Evolutionary conservation across 2,113 vertebrate species (phyloP), one percentile per base, ranked within the genome.

Genomic region (Neodon shergylaensis): DNA sequence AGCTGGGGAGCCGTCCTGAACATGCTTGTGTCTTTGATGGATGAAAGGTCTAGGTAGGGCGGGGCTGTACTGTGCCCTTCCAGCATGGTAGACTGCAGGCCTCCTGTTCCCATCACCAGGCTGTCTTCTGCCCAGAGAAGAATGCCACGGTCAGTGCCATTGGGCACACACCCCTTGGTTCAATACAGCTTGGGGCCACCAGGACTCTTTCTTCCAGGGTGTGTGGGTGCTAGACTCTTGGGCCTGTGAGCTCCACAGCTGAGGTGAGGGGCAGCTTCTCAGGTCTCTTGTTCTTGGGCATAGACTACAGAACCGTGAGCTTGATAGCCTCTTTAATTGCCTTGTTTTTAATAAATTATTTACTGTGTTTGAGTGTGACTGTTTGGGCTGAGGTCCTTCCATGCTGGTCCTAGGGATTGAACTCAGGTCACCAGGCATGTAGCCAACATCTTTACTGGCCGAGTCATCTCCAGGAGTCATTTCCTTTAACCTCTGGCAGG

Each of bases 31-130:
- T 47, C 98, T 3, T 97, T 98, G 93, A 99, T 99, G 92, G 98
- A 98, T 0, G 99, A 99, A 86, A 99, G 94, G 81, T 99, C 99
- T 92, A 99, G 98, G 49, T 99, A 98, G 0, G 99, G 99, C 0
- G 83, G 98, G 65, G 98, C 96, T 0, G 22, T 24, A 77, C 96
- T 97, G 7, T 97, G 98, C 31, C 98, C 99, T 47, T 99, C 99
- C 81, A 99, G 94, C 47, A 99, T 97, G 5, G 99, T 99, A 22
- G 99, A 99, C 81, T 99, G 99, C 49, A 99, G 97, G 88, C 98
- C 39, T 36, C 92, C 90, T 95, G 97, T 98, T 49, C 94, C 97
- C 0, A 97, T 49, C 36, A 72, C 26, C 7, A 92, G 98, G 39
- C 97, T 91, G 13, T 98, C 98, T 90, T 70, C 44, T 61, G n/a